A percentile compares a stretch with the other conserved stretches of the same genome.
phyloP scores from a whole-genome alignment of 2,888 invertebrate species.

The Rhabditophanes sp. region DNA sequence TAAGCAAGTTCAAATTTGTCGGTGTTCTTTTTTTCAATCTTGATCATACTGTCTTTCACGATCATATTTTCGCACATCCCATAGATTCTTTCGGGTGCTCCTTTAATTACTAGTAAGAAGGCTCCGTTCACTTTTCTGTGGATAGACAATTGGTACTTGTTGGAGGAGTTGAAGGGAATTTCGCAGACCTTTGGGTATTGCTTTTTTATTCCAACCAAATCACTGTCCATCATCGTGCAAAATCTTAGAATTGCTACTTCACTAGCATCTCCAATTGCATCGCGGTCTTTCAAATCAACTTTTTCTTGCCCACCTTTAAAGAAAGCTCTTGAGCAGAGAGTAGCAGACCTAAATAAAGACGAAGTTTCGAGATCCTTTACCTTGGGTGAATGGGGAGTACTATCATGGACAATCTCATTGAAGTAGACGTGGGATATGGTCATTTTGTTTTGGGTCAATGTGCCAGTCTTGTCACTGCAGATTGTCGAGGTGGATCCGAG shows the following conservation, averaged over 20 bases:
- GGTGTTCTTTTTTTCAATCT: conserved; percentile 11
- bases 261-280: conserved; percentile 57
- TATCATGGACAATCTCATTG: conserved; percentile 11
- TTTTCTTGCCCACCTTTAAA: conserved; percentile 70
- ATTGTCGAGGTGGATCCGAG: conserved; percentile 95
- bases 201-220: conserved; percentile 42
- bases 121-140: too few species aligned
- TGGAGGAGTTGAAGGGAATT: conserved; percentile 84
- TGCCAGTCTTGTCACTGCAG: conserved; percentile 99
- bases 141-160: conserved; percentile 51
- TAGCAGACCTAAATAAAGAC: conserved; percentile 55
- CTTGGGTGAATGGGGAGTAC: not conserved
- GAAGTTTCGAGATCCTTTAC: not conserved
- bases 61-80: conserved; percentile 52
- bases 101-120: conserved; percentile 55
- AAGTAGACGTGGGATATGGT: conserved; percentile 53
- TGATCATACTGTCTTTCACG: conserved; percentile 11
- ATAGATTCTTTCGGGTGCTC: conserved; percentile 69
- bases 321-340: conserved; percentile 90
- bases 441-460: conserved; percentile 49
- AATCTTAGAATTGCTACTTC: conserved; percentile 68
- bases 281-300: conserved; percentile 1
- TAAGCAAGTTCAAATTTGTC: conserved; percentile 34
- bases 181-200: conserved; percentile 71
- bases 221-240: conserved; percentile 46